These are phyloP conservation scores for Eidolon dupreanum DNA, from an alignment of 2,797 vertebrate species.

Conservation along the genomic window DNA sequence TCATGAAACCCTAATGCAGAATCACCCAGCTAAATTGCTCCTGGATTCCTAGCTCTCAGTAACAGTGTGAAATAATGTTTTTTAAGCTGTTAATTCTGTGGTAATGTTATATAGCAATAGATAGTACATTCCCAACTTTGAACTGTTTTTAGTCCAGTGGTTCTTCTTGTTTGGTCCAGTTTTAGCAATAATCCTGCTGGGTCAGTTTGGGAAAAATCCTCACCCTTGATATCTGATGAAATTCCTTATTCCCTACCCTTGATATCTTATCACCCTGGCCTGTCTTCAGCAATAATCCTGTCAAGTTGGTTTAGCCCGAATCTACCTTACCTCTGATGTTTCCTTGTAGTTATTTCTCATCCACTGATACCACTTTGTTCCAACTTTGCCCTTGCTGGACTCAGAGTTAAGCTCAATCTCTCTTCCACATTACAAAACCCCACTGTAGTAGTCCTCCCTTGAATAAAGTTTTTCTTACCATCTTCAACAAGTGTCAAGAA, in stretches of 20 bases:
- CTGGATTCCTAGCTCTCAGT: not conserved
- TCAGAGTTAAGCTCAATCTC: not conserved
- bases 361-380: not conserved
- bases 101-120: not conserved
- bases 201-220: not conserved
- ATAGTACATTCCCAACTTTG: not conserved
- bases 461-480: not conserved
- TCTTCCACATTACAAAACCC: not conserved
- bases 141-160: not conserved
- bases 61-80: not conserved
- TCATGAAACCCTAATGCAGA: not conserved
- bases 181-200: not conserved
- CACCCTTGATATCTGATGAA: not conserved
- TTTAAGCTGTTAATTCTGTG: not conserved
- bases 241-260: not conserved
- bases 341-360: not conserved
- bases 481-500: not conserved
- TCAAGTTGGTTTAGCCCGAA: not conserved
- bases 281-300: not conserved
- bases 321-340: not conserved
- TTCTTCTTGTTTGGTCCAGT: not conserved
- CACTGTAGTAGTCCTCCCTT: not conserved
- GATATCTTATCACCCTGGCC: not conserved
- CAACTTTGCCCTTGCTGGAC: not conserved
- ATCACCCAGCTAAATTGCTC: not conserved